These are phyloP conservation scores for Oncorhynchus clarkii DNA, from an alignment of 2,113 vertebrate genomes.

Conservation along the genomic window DNA sequence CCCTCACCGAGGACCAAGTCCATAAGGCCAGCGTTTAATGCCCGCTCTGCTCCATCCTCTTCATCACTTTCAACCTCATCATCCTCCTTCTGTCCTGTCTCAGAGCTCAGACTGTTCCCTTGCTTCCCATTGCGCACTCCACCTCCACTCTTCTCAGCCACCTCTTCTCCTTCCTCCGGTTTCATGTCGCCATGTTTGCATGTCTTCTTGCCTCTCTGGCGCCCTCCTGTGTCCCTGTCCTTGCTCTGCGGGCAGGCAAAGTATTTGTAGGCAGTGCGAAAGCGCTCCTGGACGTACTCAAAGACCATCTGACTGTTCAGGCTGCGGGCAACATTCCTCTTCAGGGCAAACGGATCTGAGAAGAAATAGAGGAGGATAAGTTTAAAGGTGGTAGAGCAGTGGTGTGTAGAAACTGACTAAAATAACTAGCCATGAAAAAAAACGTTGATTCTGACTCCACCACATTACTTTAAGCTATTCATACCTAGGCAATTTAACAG, in stretches of 20 bases:
- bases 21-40: constrained; percentile 28
- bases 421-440: too few species aligned
- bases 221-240: constrained; percentile 60
- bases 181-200: constrained; percentile 14
- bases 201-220: constrained; percentile 24
- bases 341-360: constrained; percentile 94
- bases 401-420: too few species aligned
- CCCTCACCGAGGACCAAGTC: constrained; percentile 49
- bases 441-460: too few species aligned
- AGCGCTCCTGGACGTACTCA: constrained; percentile 96
- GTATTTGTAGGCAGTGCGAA: constrained; percentile 93
- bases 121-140: constrained; percentile 10
- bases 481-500: too few species aligned
- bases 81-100: constrained; percentile 29
- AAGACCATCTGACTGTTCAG: constrained; percentile 99
- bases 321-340: constrained; percentile 96
- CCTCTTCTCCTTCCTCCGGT: background rate
- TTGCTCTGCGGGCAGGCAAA: constrained; percentile 92
- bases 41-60: constrained; percentile 36
- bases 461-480: too few species aligned
- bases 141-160: background rate
- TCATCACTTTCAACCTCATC: constrained; percentile 41
- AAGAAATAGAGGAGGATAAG: background rate
- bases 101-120: constrained; percentile 9
- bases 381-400: background rate